Evolutionary conservation across 2,113 vertebrate species (phyloP), one percentile per base, ranked within the genome.

Genomic region (Paramormyrops kingsleyae): DNA sequence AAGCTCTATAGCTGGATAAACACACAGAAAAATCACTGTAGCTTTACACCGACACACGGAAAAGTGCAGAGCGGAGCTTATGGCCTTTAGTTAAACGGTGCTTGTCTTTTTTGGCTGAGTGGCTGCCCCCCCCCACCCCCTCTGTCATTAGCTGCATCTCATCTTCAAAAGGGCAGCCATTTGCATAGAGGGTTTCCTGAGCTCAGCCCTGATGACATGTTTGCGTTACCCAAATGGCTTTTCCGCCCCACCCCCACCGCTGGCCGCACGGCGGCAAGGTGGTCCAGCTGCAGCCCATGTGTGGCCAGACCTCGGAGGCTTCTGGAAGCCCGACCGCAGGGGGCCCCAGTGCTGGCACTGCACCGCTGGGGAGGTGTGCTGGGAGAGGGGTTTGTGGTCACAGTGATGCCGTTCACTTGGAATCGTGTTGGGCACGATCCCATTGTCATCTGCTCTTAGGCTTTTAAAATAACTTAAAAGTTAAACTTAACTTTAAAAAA

Each of bases 1-100:
- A 95, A 95, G 95, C 95, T 96, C 96, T 96, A 93, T 90, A 94
- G 95, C 94, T 94, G 95, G 95, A 96, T 88, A 96, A 95, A 96
- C 95, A 92, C 94, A 96, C 93, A 96, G 94, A 96, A 70, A 93
- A 96, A 95, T 95, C 94, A 95, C 94, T 95, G 95, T 94, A 93
- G 95, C 95, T 94, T 93, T 92, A 92, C 92, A 92, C 93, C 2
- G 9, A n/a, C 62, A 66, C 62, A 31, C 10, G n/a, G n/a, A 66
- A 66, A 66, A 66, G 62, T 3, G n/a, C 62, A 31, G 62, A 70
- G 62, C n/a, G 89, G 2, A 66, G 91, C 92, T 31, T 89, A 35
- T 31, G 13, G 85, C 44, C 46, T 15, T 31, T 35, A 47, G 66
- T 52, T 35, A 94, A 93, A 94, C 92, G 94, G 94, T 91, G 92